phyloP scores from a whole-genome alignment of 2,797 vertebrate genomes.

The Melopsittacus undulatus region DNA sequence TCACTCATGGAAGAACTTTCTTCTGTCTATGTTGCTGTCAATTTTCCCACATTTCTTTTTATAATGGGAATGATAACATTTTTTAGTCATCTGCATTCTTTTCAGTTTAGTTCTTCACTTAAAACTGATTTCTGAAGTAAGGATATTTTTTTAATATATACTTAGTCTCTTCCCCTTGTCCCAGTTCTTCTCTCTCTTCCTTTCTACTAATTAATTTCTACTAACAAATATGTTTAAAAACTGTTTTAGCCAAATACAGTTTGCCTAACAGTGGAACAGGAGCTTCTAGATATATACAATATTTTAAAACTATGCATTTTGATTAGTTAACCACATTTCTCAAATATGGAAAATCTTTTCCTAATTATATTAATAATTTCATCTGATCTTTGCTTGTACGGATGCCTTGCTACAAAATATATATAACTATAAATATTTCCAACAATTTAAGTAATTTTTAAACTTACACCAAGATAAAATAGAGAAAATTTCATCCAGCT shows the following conservation, averaged over 20 bases:
- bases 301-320: background rate
- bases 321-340: background rate
- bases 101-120: background rate
- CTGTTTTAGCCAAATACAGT: background rate
- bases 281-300: background rate
- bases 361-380: background rate
- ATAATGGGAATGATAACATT: background rate
- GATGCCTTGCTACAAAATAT: background rate
- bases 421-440: background rate
- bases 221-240: background rate
- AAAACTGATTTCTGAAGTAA: background rate
- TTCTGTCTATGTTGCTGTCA: background rate
- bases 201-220: background rate
- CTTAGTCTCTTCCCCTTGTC: background rate
- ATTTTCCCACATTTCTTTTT: background rate
- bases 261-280: background rate
- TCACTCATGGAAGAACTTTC: background rate
- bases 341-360: background rate
- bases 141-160: background rate
- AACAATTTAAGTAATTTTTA: background rate
- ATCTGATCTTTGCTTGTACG: background rate
- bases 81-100: background rate
- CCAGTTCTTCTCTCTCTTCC: background rate
- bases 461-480: background rate
- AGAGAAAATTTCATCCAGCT: background rate